Percentiles rank a stretch among this genome's conserved stretches.
These are phyloP conservation scores for Percopsis transmontana DNA, from an alignment of 2,113 vertebrate genomes.

Conservation along the genomic window DNA sequence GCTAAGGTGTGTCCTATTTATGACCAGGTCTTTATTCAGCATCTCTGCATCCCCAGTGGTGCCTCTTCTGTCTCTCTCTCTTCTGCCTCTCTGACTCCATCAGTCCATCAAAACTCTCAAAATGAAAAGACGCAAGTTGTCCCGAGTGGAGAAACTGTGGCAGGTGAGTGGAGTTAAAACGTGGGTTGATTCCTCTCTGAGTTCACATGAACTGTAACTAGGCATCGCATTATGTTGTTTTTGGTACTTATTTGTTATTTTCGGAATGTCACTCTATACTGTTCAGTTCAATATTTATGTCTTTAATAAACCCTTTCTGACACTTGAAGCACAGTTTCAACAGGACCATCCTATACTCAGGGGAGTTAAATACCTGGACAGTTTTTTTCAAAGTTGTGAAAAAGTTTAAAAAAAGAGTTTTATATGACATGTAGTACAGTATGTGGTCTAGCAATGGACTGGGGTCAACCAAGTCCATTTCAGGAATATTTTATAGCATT, in stretches of 20 bases:
- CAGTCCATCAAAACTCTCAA: slow-evolving; percentile 35
- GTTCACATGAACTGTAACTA: too few relatives aligned
- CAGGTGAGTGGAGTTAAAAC: slow-evolving; percentile 81
- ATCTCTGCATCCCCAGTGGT: slow-evolving; percentile 28
- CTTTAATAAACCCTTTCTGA: slow-evolving; percentile 37
- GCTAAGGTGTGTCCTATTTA: slow-evolving; percentile 80
- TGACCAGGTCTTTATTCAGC: slow-evolving; percentile 65
- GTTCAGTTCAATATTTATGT: slow-evolving; percentile 8
- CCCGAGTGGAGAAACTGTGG: slow-evolving; percentile 85
- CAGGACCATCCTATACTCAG: slow-evolving; percentile 25
- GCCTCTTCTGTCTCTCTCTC: slow-evolving; percentile 35
- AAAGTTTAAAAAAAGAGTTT: too few relatives aligned
- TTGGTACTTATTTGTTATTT: not conserved
- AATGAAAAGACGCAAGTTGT: slow-evolving; percentile 86
- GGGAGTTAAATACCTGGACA: slow-evolving; percentile 28
- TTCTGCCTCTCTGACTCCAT: slow-evolving; percentile 12
- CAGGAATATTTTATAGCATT: not conserved
- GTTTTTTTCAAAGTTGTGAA: slow-evolving; percentile 11
- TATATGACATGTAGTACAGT: too few relatives aligned
- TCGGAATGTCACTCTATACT: not conserved
- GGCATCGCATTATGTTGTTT: not conserved
- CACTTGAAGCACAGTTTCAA: slow-evolving; percentile 20
- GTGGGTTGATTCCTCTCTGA: not conserved
- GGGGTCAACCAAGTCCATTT: not conserved
- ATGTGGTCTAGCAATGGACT: too few relatives aligned